A percentile compares a stretch with the other conserved stretches of the same genome.
Evolutionary conservation across 1,140 invertebrate genomes (phyloP).

Genomic region (Diachasma alloeum): DNA sequence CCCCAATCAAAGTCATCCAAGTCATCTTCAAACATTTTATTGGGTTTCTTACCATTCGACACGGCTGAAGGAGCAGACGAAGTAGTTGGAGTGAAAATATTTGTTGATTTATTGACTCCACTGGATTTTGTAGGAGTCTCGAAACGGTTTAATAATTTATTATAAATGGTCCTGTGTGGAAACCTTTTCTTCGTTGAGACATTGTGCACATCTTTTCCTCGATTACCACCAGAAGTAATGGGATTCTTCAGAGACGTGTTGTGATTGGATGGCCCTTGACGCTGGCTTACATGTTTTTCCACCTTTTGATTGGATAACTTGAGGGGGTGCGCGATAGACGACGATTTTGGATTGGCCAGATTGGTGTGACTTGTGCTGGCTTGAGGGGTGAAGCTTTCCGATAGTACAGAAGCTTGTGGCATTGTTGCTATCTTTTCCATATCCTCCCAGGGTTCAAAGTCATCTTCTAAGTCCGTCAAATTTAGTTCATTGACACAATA

Average conservation of each 20-base stretch:
- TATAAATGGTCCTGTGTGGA: not conserved
- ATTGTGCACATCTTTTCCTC: not conserved
- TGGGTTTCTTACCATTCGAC: not conserved
- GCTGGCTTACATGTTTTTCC: not conserved
- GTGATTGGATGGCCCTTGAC: not conserved
- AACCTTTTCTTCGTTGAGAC: not conserved
- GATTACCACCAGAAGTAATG: not conserved
- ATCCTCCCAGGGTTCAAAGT: not conserved
- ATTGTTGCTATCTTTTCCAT: not conserved
- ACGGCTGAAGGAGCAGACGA: not conserved
- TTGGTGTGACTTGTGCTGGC: not conserved
- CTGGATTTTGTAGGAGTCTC: not conserved
- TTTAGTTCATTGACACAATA: not conserved
- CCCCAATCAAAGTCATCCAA: constrained; percentile 25
- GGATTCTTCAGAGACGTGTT: not conserved
- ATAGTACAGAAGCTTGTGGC: not conserved
- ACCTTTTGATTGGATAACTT: not conserved
- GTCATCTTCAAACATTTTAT: not conserved
- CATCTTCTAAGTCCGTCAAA: constrained; percentile 5
- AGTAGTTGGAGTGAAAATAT: too few species aligned
- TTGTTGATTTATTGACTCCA: not conserved
- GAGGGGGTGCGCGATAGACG: not conserved
- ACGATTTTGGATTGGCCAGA: not conserved
- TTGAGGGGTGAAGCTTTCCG: not conserved
- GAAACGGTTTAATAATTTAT: not conserved